Evolutionary conservation across 2,888 invertebrate species (phyloP), one percentile per base, ranked within the genome.

Genomic region (Dasypogon diadema): DNA sequence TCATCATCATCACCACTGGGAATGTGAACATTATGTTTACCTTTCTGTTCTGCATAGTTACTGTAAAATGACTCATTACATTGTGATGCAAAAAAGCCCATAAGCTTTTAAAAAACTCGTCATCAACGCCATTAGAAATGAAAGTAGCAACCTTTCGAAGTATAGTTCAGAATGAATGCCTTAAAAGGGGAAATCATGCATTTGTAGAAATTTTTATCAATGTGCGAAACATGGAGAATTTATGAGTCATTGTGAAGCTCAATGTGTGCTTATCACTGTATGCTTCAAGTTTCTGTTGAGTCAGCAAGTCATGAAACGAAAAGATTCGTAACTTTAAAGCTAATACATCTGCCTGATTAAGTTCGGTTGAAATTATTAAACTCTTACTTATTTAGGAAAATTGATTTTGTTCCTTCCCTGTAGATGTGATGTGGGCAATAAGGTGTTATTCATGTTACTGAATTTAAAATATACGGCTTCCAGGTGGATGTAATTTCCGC

Each of bases 1-100:
- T 8, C 8, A 54, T 4, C 14, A 18, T 6, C 6, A 18, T 18
- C 14, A 55, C 4, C 55, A 55, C 12, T 12, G 42, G 37, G 37
- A 34, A 16, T 37, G 37, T 18, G 10, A 60, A 12, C 42, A 2
- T 42, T 42, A 12, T 37, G 37, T 60, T 60, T 60, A 60, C 37
- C 37, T 21, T 37, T 60, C 60, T 60, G 60, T 22, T 60, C 37
- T 37, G 37, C 60, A 34, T 60, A 60, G 21, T 37, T 42, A 26
- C 16, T 10, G n/a, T 14, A 2, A 10, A 34, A 37, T 60, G 60
- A 60, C 60, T 60, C 60, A 60, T 16, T 37, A 37, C 37, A 60
- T 60, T 60, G 60, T 60, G 42, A 12, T 12, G 42, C n/a, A 12
- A 42, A 42, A 12, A 42, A 42, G 42, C n/a, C n/a, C 12, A 42